Base-by-base conservation (phyloP, 2,113 vertebrate genomes). In the Psammodynastes pulverulentus region DNA sequence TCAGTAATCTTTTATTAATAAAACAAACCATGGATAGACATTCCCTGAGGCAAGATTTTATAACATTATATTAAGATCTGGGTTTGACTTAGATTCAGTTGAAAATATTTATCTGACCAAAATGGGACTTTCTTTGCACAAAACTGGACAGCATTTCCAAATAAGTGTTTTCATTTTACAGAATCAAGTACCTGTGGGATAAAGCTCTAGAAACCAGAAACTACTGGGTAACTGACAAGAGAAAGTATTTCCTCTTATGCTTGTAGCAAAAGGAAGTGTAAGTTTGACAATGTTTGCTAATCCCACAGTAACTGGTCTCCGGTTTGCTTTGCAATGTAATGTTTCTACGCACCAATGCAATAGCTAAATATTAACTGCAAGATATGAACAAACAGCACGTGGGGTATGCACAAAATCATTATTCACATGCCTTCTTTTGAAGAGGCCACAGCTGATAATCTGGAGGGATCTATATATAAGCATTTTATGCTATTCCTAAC, bases 101-200 rank as follows among this genome's bases (percentile, higher is more conserved):
- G 9, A 89, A 29, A 15, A 29, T 46, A 67, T 5, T 84, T 39
- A 39, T 39, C 23, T 51, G 52, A 39, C 9, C 43, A 39, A 51
- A 10, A 4, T 79, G 19, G 26, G 10, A 45, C 39, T 46, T 12
- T 4, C 5, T 39, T 87, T 24, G 29, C 15, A 49, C 7, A 51
- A 51, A 67, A 67, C 8, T 8, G 21, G 39, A 39, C 21, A 34
- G 48, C n/a, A 43, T 56, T 72, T 88, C 39, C 39, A 79, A 56
- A 7, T 2, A 79, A n/a, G 48, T 53, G 21, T 79, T 24, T 24
- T 19, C 24, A 34, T n/a, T 21, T 29, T 3, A 24, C 46, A 87
- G 39, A n/a, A 19, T 29, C 1, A 10, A 13, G 4, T 21, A 52
- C 1, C 39, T 0, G 2, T 29, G 24, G n/a, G 12, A 2, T 2